Base-by-base conservation (phyloP, 1,140 invertebrate species). In the Pogonognathellus flavescens region DNA sequence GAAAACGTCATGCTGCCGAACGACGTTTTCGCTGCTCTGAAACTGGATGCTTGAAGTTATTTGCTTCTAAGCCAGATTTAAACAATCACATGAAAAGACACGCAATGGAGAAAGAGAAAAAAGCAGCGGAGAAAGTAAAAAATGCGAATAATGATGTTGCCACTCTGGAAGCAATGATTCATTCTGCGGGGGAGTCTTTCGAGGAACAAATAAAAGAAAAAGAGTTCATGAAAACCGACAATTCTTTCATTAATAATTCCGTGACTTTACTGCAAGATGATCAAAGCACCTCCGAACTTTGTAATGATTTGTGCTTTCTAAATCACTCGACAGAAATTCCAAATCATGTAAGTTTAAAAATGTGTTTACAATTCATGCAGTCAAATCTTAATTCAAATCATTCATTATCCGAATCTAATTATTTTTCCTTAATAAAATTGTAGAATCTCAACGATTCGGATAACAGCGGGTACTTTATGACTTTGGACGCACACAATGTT, bases 41-140 rank as follows among this genome's bases (percentile, higher is more conserved):
- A 20, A 9, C n/a, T 5, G 70, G 18, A n/a, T 86, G 85, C 55
- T 9, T 25, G 25, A 86, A 86, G 57, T 13, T 66, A 8, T 86
- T 83, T 72, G 80, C 85, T 72, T 86, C 85, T 25, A 76, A 84
- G 9, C 50, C 25, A 9, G 86, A 86, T 52, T 60, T 84, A 14
- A 70, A 76, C 14, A 80, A 59, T 60, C 86, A 86, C 22, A 14
- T 80, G 18, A 81, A 52, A 31, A 84, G 57, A n/a, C 70, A 84
- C 57, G 62, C 20, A 53, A 1, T 49, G 0, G 62, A 57, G 9
- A 80, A 84, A n/a, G 41, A 76, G 10, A 76, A 50, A 50, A 76
- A 49, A 6, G 25, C n/a, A 18, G 0, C n/a, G 14, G 41, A 50
- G 49, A n/a, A 49, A n/a, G 1, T 14, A 57, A n/a, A 57, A 57